Evolutionary conservation across 2,797 vertebrate species (phyloP), one percentile per base, ranked within the genome.

Genomic region (Graptemys geographica): DNA sequence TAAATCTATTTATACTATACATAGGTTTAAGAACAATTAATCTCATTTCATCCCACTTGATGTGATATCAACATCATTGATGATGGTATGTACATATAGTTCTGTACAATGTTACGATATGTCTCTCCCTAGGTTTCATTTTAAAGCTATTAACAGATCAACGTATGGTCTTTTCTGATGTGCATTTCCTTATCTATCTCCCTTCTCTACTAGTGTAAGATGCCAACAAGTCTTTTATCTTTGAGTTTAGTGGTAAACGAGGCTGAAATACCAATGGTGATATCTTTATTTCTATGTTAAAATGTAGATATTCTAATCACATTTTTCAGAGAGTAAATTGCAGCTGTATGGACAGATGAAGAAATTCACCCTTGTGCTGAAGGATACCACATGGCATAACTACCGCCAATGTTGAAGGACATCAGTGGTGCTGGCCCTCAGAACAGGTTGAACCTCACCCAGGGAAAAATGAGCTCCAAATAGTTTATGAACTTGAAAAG

Each of bases 281-380:
- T 8, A 90, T 28, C 27, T 49, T 52, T 91, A 79, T 72, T 91
- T 91, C 47, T 86, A 4, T 55, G 81, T 82, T 69, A 13, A 92
- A 90, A 79, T 62, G 44, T 3, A 27, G 79, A 57, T 83, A 86
- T 44, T 93, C 79, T 28, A 49, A 28, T 16, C 12, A n/a, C 2
- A 0, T 80, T 80, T 72, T 94, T 90, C 52, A 72, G 1, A 74
- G 2, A 90, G 16, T 10, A 87, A 87, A 89, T 74, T 44, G 74
- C 12, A 94, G 47, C 25, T 85, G 15, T 4, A 56, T 16, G 21
- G 49, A 91, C 16, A 81, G 56, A 84, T 51, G 18, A 47, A 84
- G 28, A 86, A 37, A 72, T 72, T 72, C 19, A 2, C 33, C 28
- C n/a, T 21, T 47, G 92, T 56, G 5, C 72, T 80, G 28, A 33